Percentiles rank a stretch among this genome's conserved stretches.
These are phyloP conservation scores for Neogale vison DNA, from an alignment of 2,113 vertebrate species.

Conservation along the genomic window DNA sequence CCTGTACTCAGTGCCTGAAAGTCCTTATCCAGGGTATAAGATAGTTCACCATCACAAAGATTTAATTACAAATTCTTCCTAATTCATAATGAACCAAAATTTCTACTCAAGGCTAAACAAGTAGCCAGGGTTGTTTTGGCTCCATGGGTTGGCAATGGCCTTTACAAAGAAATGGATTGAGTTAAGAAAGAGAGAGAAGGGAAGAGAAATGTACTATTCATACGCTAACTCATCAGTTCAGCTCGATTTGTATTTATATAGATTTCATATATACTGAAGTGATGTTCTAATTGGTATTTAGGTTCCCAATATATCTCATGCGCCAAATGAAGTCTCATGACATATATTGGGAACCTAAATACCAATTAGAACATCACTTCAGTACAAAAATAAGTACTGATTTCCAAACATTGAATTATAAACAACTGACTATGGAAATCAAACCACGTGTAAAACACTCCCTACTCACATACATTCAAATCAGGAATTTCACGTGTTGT, in stretches of 20 bases:
- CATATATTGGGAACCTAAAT: neutral
- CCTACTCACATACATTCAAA: neutral
- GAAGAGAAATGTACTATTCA: neutral
- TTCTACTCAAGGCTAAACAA: constrained; percentile 30
- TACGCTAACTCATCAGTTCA: neutral
- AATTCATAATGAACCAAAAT: neutral
- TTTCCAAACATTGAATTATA: constrained; percentile 34
- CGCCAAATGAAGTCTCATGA: neutral
- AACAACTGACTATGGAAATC: neutral
- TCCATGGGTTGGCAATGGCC: neutral
- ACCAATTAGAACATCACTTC: constrained; percentile 1
- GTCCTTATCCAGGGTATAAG: neutral
- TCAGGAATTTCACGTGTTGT: neutral
- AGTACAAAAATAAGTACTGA: neutral
- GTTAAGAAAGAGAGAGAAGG: neutral
- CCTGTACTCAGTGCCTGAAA: neutral
- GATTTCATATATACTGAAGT: neutral
- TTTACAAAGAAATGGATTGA: neutral
- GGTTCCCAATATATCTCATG: neutral
- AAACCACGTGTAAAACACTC: neutral
- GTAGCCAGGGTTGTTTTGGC: neutral
- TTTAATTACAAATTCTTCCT: neutral
- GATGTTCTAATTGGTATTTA: neutral
- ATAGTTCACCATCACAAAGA: neutral
- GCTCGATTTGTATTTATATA: neutral